Evolutionary conservation across 2,888 invertebrate species (phyloP), one percentile per base, ranked within the genome.

Genomic region (Zygothrica quintamaculata): DNA sequence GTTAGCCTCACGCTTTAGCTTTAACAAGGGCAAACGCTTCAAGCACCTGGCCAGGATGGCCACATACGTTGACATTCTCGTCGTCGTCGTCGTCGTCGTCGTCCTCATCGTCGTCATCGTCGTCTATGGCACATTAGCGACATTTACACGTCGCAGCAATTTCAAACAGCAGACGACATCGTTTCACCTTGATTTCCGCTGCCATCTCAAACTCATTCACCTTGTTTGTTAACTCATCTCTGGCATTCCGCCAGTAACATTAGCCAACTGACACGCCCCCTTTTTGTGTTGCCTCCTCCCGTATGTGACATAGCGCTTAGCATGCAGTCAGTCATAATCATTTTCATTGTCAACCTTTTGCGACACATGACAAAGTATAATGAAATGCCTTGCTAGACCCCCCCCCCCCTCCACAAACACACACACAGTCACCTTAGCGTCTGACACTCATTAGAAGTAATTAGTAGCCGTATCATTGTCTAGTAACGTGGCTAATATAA

Each of bases 131-230:
- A 80, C 80, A 80, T 80, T 80, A 80, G 80, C 80, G 84, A 84
- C 80, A 79, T 86, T 80, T 86, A 84, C 80, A 80, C 80, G 80
- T 80, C 80, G 80, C 86, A 80, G 80, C 80, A 79, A 86, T 80
- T 80, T 84, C 84, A 67, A 85, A 77, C 80, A 80, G 86, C 86
- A 86, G 80, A 77, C 78, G 84, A 82, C 84, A 70, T 65, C 67
- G 66, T 73, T 74, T 74, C 64, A 29, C 64, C 70, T 55, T 62
- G 68, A 57, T 51, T 48, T 13, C 12, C 61, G 16, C 13, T 11
- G 25, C 43, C 16, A 16, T 15, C 29, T 1, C 6, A 2, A n/a
- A 29, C 29, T 9, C 29, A 7, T 1, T 2, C n/a, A 9, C 29
- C 1, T 12, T 34, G 5, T 33, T 11, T 33, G n/a, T 40, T 12